A percentile compares a stretch with the other conserved stretches of the same genome.
These are phyloP conservation scores for Odontocolon sp. DNA, from an alignment of 2,888 invertebrate genomes.

Conservation along the genomic window DNA sequence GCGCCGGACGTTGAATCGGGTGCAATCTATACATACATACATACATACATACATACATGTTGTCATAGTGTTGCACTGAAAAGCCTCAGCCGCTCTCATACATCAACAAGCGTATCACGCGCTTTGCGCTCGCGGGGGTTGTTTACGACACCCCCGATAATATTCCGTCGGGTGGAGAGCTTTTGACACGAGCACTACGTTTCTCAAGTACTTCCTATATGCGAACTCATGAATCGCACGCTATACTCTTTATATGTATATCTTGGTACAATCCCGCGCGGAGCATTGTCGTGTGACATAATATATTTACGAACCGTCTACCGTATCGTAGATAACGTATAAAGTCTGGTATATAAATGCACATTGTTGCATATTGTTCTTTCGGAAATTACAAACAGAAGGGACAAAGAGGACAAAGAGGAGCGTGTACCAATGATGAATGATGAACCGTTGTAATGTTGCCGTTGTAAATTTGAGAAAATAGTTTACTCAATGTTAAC, in stretches of 20 bases:
- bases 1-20: constrained; percentile 54
- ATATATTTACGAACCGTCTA: constrained; percentile 8
- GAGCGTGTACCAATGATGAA: too few species aligned
- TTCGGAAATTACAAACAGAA: too few species aligned
- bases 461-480: too few species aligned
- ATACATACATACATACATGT: too few species aligned
- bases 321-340: constrained; percentile 11
- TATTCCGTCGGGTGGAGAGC: constrained; percentile 54
- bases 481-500: too few species aligned
- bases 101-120: constrained; percentile 56
- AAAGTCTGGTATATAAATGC: constrained; percentile 20
- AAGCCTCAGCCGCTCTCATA: constrained; percentile 29
- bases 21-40: not conserved
- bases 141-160: constrained; percentile 60
- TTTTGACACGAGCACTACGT: constrained; percentile 40
- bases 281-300: constrained; percentile 16
- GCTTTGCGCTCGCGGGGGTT: constrained; percentile 38
- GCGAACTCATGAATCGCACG: constrained; percentile 44
- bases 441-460: too few species aligned
- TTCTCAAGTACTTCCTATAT: constrained; percentile 51
- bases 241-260: constrained; percentile 5
- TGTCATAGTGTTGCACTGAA: too few species aligned
- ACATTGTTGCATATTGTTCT: constrained; percentile 32
- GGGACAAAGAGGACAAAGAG: too few species aligned
- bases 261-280: not conserved